phyloP scores from a whole-genome alignment of 2,113 vertebrate genomes.

The Oreochromis tanganicae region DNA sequence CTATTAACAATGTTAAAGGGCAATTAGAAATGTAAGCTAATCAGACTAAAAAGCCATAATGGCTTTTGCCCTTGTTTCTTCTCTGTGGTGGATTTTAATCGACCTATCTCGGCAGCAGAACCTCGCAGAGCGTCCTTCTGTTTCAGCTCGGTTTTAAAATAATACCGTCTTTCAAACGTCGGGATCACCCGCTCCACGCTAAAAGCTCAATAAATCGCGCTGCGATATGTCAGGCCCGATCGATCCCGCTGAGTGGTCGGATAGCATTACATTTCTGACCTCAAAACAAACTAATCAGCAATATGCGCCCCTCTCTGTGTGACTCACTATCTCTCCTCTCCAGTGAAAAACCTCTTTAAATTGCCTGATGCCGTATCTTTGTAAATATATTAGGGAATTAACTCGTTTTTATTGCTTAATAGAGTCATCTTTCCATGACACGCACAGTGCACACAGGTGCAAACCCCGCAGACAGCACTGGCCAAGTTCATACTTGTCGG shows the following conservation, averaged over 20 bases:
- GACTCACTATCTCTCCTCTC: not conserved
- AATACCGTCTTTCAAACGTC: conserved; percentile 3
- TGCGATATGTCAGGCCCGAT: conserved; percentile 48
- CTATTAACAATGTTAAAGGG: conserved; percentile 51
- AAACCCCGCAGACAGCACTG: conserved; percentile 3
- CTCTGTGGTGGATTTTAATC: conserved; percentile 28
- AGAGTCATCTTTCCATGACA: not conserved
- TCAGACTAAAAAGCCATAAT: conserved; percentile 41
- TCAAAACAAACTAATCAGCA: conserved; percentile 47
- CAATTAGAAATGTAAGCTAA: conserved; percentile 60
- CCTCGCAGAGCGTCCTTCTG: not conserved
- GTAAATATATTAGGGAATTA: not conserved
- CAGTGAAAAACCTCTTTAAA: not conserved
- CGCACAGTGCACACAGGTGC: conserved; percentile 20
- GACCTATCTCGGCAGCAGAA: not conserved
- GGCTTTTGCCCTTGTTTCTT: conserved; percentile 16
- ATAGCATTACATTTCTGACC: conserved; percentile 55
- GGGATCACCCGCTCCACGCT: conserved; percentile 29
- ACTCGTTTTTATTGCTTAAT: not conserved
- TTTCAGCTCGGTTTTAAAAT: conserved; percentile 30
- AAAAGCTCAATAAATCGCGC: conserved; percentile 67
- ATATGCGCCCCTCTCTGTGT: not conserved
- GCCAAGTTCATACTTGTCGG: conserved; percentile 54
- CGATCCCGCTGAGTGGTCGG: conserved; percentile 60
- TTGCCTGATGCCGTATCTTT: not conserved